Evolutionary conservation across 2,888 invertebrate genomes (phyloP).

Genomic region (Brachyopa scutellaris): DNA sequence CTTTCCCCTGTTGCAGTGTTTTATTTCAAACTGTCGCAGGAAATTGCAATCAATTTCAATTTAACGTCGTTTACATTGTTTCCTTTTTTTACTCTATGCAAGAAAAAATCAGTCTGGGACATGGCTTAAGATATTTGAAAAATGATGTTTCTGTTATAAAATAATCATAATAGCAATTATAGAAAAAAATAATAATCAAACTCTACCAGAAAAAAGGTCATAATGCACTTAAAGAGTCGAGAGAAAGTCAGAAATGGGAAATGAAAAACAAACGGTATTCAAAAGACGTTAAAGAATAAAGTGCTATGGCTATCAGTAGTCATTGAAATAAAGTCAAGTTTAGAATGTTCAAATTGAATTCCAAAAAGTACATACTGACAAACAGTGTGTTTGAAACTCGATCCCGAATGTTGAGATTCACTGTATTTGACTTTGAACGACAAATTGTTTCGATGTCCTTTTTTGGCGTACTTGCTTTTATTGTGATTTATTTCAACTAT

Average conservation of each 20-base stretch:
- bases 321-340: slow-evolving; percentile 61
- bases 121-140: background rate
- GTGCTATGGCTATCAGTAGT: slow-evolving; percentile 46
- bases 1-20: too few relatives aligned
- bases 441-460: background rate
- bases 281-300: slow-evolving; percentile 37
- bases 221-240: slow-evolving; percentile 2
- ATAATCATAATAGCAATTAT: slow-evolving; percentile 25
- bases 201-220: slow-evolving; percentile 6
- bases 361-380: slow-evolving; percentile 31
- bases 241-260: too few relatives aligned
- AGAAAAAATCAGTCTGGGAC: background rate
- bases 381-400: slow-evolving; percentile 26
- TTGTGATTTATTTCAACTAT: too few relatives aligned
- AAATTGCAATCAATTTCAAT: slow-evolving; percentile 39
- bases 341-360: slow-evolving; percentile 68
- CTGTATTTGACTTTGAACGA: slow-evolving; percentile 37
- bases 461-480: background rate
- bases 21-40: background rate
- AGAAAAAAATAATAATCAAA: background rate
- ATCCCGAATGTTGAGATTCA: slow-evolving; percentile 30
- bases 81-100: background rate
- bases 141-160: slow-evolving; percentile 15
- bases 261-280: slow-evolving; percentile 23
- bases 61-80: background rate